A percentile compares a stretch with the other conserved stretches of the same genome.
Evolutionary conservation across 1,140 invertebrate species (phyloP).

Genomic region (Brachystomella parvula): DNA sequence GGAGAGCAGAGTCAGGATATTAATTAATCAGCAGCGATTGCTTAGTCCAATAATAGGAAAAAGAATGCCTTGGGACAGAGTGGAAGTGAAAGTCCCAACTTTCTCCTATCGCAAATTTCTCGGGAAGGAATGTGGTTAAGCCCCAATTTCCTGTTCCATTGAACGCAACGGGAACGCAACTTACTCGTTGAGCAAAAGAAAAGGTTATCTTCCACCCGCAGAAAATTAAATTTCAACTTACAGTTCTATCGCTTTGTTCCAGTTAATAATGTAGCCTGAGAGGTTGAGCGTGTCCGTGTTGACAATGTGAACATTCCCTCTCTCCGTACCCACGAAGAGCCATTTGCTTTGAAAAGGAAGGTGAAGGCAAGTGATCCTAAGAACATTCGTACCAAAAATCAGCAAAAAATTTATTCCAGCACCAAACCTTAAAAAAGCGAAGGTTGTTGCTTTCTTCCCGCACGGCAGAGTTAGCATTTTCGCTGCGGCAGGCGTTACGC

Average conservation of each 20-base stretch:
- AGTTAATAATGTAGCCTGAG: slow-evolving; percentile 98
- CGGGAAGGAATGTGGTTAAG: background rate
- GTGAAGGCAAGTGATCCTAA: slow-evolving; percentile 84
- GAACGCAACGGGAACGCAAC: background rate
- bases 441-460: background rate
- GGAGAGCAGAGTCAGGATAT: no score
- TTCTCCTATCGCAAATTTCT: background rate
- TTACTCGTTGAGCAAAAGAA: background rate
- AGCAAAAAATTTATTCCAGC: no score
- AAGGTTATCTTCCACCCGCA: background rate
- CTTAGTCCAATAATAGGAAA: background rate
- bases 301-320: slow-evolving; percentile 94
- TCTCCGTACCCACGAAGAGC: slow-evolving; percentile 95
- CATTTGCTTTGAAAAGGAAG: slow-evolving; percentile 95
- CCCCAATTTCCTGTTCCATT: background rate
- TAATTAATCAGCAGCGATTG: background rate
- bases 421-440: slow-evolving; percentile 29
- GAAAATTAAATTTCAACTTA: slow-evolving; percentile 54
- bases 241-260: slow-evolving; percentile 99
- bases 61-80: background rate
- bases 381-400: no score
- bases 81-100: background rate
- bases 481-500: background rate
- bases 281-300: slow-evolving; percentile 92
- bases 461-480: background rate